Evolutionary conservation across 2,888 invertebrate genomes (phyloP), one percentile per base, ranked within the genome.

Genomic region (Ophion obscuratus): DNA sequence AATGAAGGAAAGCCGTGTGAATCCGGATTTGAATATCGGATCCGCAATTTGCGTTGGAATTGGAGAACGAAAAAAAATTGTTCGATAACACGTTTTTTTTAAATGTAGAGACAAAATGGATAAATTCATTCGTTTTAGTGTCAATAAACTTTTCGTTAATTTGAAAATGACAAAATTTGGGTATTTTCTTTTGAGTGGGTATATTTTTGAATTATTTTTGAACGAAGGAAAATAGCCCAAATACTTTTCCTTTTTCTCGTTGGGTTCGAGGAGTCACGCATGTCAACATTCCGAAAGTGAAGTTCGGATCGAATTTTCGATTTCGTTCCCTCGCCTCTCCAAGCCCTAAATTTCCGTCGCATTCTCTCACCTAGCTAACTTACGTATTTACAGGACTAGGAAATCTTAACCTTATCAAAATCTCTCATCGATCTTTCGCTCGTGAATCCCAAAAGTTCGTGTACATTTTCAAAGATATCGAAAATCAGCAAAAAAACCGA

Each of bases 311-410:
- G 20, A 44, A 68, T 24, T 61, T 66, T 66, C 31, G 80, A 68
- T 61, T 71, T 67, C 36, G 66, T 70, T 61, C 61, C 67, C 57
- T 79, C 62, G 31, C 66, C 44, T 57, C 68, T 59, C 67, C 31
- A 17, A 17, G 53, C 67, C 57, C 40, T 74, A 53, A 53, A 53
- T 53, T 62, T 61, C 20, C 64, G 53, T 79, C 73, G 57, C 53
- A 74, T 71, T 83, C 62, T 83, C 84, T 61, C 76, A 66, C 66
- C 87, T 87, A 85, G 57, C 83, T 85, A 85, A 87, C 67, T 87
- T 89, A 89, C 81, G 85, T 92, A 92, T 92, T 88, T 91, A 92
- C 90, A 91, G 88, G 91, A 92, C 92, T 92, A 92, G 92, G 91
- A 84, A 17, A 77, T 76, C 84, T 86, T 84, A 66, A 70, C 31